Conservation (phyloP, 2,113 vertebrate species). For the Hydrolagus affinis region DNA sequence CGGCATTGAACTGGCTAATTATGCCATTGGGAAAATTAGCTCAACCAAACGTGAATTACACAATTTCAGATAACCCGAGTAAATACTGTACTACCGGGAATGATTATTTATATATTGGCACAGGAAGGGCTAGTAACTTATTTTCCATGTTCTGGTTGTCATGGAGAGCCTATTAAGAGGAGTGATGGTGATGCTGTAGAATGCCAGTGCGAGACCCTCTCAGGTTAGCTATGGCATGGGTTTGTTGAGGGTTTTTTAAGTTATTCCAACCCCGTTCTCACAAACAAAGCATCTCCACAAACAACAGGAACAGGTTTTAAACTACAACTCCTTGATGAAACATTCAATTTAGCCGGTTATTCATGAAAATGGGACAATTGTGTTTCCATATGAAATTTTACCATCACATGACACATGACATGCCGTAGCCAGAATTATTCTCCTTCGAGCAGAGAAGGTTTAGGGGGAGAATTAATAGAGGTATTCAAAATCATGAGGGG, state of each 20-base stretch:
- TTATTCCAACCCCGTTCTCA: too few relatives aligned
- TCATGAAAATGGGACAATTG: background rate
- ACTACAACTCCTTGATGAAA: background rate
- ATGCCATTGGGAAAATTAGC: background rate
- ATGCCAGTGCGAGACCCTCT: too few relatives aligned
- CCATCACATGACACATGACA: background rate
- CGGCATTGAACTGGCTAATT: background rate
- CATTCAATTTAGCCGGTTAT: background rate
- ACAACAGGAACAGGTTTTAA: background rate
- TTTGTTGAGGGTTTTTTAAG: too few relatives aligned
- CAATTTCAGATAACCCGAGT: background rate
- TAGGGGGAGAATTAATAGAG: too few relatives aligned
- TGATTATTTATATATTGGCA: background rate
- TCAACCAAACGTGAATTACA: background rate
- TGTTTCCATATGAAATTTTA: background rate
- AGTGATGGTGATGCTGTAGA: background rate
- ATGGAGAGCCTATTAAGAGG: background rate
- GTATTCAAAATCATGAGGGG: too few relatives aligned
- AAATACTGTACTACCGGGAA: background rate
- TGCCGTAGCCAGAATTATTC: too few relatives aligned
- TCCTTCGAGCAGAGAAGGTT: too few relatives aligned
- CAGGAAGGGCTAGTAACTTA: background rate
- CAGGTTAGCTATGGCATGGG: background rate
- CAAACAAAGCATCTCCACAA: background rate
- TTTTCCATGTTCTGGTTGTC: background rate